phyloP scores from a whole-genome alignment of 2,888 invertebrate genomes.

The Machimus rusticus region DNA sequence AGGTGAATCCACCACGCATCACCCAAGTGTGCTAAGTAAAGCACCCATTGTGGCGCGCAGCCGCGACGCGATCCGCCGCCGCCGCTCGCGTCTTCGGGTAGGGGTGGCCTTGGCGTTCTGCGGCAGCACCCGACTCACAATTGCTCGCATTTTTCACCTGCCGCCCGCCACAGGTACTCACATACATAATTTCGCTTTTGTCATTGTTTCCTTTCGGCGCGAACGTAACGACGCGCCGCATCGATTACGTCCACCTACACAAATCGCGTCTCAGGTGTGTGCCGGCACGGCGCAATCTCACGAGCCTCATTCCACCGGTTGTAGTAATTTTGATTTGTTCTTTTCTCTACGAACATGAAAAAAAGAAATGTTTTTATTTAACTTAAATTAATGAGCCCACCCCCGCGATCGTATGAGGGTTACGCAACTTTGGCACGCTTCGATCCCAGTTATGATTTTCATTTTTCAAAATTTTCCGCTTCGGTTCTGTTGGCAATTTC shows the following conservation, averaged over 20 bases:
- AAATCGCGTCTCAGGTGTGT: not conserved
- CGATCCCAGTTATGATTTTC: not conserved
- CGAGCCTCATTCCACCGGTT: not conserved
- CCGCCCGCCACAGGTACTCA: not conserved
- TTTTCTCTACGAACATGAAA: not conserved
- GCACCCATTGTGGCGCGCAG: constrained; percentile 14
- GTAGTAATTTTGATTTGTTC: not conserved
- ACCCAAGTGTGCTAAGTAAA: not conserved
- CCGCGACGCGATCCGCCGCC: not conserved
- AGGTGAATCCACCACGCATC: constrained; percentile 14
- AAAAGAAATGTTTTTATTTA: not conserved
- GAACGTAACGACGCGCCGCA: too few relatives aligned
- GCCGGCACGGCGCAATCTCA: not conserved
- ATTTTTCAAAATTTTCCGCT: not conserved
- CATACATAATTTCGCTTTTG: not conserved
- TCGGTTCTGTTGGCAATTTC: not conserved
- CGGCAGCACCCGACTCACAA: constrained; percentile 11
- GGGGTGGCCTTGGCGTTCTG: constrained; percentile 27
- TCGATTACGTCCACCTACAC: not conserved
- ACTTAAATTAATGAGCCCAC: not conserved
- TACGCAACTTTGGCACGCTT: constrained; percentile 5
- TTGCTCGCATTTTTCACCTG: constrained; percentile 32
- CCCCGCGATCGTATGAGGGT: not conserved
- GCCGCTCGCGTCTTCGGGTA: not conserved
- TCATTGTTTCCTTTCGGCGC: not conserved